Evolutionary conservation across 2,113 vertebrate genomes (phyloP).

Genomic region (Oryzias javanicus): DNA sequence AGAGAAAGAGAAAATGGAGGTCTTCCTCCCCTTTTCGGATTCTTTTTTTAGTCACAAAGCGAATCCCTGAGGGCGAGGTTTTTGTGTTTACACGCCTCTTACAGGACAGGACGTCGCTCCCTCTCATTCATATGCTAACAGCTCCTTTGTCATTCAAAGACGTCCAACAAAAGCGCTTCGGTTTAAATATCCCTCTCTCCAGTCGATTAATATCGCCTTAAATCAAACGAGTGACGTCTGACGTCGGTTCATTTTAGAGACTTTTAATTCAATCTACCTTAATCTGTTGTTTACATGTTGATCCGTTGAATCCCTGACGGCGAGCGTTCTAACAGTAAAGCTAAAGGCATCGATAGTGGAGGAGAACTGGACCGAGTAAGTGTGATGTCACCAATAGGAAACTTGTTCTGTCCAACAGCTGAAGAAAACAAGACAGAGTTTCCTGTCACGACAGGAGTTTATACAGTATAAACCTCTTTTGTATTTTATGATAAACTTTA

Average conservation of each 20-base stretch:
- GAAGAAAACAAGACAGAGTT: no score
- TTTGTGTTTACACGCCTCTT: not conserved
- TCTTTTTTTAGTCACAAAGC: conserved; percentile 15
- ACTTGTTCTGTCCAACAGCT: no score
- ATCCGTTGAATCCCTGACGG: not conserved
- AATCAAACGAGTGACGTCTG: not conserved
- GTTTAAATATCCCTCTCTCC: not conserved
- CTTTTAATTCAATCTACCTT: no score
- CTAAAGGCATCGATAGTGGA: not conserved
- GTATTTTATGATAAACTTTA: no score
- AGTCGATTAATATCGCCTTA: not conserved
- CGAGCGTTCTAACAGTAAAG: no score
- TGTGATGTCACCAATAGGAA: no score
- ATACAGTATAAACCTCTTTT: no score
- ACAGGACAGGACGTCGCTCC: not conserved
- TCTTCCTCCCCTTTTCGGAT: not conserved
- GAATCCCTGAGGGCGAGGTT: conserved; percentile 8
- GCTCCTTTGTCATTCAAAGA: conserved; percentile 11
- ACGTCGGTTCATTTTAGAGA: no score
- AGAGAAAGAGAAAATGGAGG: conserved; percentile 8
- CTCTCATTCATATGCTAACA: conserved; percentile 27
- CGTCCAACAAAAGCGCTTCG: conserved; percentile 14
- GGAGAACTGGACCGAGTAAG: no score
- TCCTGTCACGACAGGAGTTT: no score
- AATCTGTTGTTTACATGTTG: not conserved